Evolutionary conservation across 64 coral and sea anemone species (phyloP), one percentile per base, ranked within the genome.

Genomic region (Porites australiensis): DNA sequence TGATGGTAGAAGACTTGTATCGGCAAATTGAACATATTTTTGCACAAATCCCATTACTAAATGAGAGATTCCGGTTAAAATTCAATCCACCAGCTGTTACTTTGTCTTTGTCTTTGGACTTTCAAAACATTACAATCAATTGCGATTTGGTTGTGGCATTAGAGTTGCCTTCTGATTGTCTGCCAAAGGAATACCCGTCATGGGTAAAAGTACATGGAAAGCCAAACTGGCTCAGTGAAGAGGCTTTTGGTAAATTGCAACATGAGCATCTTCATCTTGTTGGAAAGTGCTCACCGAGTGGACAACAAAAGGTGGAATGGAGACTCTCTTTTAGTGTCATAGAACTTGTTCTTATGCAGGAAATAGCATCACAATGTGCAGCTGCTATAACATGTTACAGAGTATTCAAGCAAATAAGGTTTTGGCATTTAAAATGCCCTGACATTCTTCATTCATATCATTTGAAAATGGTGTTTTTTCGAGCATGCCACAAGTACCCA

Each of bases 401-500:
- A 19, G 48, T 84, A 10, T 85, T 92, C 48, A 92, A 92, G 23
- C 23, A 74, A 71, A 60, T 90, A 18, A 71, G 89, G 51, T 90
- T 60, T 54, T 90, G 59, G 89, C 77, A 90, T 82, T 58, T 90
- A 64, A 79, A 79, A 21, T 19, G 4, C 69, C 89, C 89, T 52
- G 48, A 90, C 70, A 59, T 92, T 85, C 79, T 92, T 47, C 90
- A 92, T 84, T 92, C 90, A 5, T 92, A 92, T 75, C 90, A 92
- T 70, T 75, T 92, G 18, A 92, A 92, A 45, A 92, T 92, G 90
- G 15, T 92, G 57, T 92, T 92, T 74, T 74, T 92, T 67, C 57
- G 75, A 85, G 90, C 90, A 7, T 75, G 57, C 50, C 79, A 92
- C 47, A 85, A 6, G 43, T 64, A 63, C 64, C 90, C 90, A 9